A percentile compares a stretch with the other conserved stretches of the same genome.
Evolutionary conservation across 2,888 invertebrate genomes (phyloP).

Genomic region (Drepana falcataria): DNA sequence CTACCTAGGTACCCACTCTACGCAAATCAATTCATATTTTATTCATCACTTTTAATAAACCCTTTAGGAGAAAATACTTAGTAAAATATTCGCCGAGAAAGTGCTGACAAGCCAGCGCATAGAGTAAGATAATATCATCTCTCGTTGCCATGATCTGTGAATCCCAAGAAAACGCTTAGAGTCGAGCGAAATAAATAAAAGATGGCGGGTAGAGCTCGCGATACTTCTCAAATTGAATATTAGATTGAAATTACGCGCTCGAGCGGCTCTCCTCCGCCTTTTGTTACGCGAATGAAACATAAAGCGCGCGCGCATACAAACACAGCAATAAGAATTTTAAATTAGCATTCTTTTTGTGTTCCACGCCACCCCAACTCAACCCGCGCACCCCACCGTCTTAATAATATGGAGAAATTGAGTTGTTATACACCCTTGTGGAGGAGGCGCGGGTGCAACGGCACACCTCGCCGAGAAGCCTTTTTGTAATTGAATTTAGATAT

Average conservation of each 20-base stretch:
- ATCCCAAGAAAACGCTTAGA: slow-evolving; percentile 51
- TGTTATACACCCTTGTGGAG: slow-evolving; percentile 73
- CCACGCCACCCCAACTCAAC: slow-evolving; percentile 58
- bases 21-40: neutral
- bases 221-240: slow-evolving; percentile 76
- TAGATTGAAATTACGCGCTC: slow-evolving; percentile 77
- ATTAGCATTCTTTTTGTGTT: slow-evolving; percentile 78
- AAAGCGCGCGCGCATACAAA: slow-evolving; percentile 76
- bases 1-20: no score
- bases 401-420: slow-evolving; percentile 78
- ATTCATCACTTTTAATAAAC: neutral
- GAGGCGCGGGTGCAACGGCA: slow-evolving; percentile 73
- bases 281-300: slow-evolving; percentile 73
- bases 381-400: slow-evolving; percentile 67
- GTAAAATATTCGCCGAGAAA: neutral
- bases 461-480: slow-evolving; percentile 71
- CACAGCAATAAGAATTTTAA: slow-evolving; percentile 76
- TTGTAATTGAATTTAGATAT: slow-evolving; percentile 79
- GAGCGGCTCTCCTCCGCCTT: slow-evolving; percentile 65
- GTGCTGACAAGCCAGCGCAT: slow-evolving; percentile 4
- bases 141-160: slow-evolving; percentile 41
- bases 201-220: slow-evolving; percentile 57
- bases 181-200: slow-evolving; percentile 65
- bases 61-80: neutral
- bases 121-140: slow-evolving; percentile 22